These are phyloP conservation scores for Heptranchias perlo DNA, from an alignment of 2,113 vertebrate species.

Conservation along the genomic window DNA sequence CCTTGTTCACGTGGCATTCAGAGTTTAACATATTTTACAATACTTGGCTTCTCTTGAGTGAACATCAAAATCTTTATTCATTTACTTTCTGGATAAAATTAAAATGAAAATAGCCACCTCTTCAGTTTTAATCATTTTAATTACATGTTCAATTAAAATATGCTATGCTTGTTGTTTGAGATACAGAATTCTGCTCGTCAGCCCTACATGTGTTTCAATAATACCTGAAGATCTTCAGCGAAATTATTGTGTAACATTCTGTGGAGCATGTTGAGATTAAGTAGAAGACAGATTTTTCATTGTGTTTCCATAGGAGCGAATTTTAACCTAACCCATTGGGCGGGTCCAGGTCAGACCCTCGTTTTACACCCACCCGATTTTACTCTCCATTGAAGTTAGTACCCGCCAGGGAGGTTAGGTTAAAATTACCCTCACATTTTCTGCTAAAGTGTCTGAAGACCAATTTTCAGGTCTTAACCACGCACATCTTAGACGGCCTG, in stretches of 20 bases:
- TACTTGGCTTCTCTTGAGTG: neutral
- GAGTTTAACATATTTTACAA: neutral
- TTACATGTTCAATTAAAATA: neutral
- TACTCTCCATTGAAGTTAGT: neutral
- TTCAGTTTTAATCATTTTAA: slow-evolving; percentile 6
- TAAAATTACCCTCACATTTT: neutral
- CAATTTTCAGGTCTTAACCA: neutral
- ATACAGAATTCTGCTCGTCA: neutral
- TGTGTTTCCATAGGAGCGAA: neutral
- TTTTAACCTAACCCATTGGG: neutral
- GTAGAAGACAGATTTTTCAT: neutral
- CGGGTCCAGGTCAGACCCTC: neutral
- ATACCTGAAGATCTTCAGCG: neutral
- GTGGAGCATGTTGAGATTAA: neutral
- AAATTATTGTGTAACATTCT: neutral
- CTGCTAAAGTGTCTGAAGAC: neutral
- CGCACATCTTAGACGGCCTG: no score
- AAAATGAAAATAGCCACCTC: neutral
- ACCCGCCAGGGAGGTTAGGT: neutral
- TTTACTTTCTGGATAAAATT: neutral
- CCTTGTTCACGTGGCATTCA: neutral
- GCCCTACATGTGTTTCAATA: neutral
- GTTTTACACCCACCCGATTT: neutral
- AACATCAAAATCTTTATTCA: neutral
- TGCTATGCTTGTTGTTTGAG: neutral